phyloP scores from a whole-genome alignment of 2,888 invertebrate species.

The Pachydiplax longipennis region DNA sequence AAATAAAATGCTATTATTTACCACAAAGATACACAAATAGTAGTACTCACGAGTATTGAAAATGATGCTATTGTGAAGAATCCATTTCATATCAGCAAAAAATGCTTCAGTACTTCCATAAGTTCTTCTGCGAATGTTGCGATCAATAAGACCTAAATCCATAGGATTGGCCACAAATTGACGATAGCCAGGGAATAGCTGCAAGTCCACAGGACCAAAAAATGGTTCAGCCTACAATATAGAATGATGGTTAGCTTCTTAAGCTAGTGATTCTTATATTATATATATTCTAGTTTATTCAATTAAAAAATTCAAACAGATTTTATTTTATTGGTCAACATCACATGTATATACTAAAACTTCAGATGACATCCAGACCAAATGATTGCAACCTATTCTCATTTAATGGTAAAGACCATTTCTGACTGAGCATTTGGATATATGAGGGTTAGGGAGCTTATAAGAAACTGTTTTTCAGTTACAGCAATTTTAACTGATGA shows the following conservation, averaged over 20 bases:
- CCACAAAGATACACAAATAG: not conserved
- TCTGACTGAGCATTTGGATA: too few relatives aligned
- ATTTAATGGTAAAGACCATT: too few relatives aligned
- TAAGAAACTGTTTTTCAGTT: too few relatives aligned
- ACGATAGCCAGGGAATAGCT: slow-evolving; percentile 76
- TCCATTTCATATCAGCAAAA: slow-evolving; percentile 90
- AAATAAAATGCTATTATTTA: not conserved
- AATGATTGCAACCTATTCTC: too few relatives aligned
- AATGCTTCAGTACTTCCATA: slow-evolving; percentile 92
- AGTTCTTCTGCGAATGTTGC: slow-evolving; percentile 75
- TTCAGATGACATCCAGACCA: too few relatives aligned
- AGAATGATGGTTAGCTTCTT: slow-evolving; percentile 40
- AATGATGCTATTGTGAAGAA: slow-evolving; percentile 90
- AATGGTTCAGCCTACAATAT: slow-evolving; percentile 77
- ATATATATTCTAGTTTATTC: too few relatives aligned
- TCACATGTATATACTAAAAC: too few relatives aligned
- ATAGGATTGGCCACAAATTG: slow-evolving; percentile 89
- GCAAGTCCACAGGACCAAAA: slow-evolving; percentile 74
- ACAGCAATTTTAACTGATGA: too few relatives aligned
- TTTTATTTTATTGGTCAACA: too few relatives aligned
- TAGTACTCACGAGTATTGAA: slow-evolving; percentile 82
- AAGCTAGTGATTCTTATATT: too few relatives aligned
- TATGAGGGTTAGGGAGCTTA: too few relatives aligned
- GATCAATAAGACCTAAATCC: slow-evolving; percentile 78
- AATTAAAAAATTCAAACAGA: too few relatives aligned